phyloP scores from a whole-genome alignment of 2,113 vertebrate genomes.

The Phalacrocorax aristotelis region DNA sequence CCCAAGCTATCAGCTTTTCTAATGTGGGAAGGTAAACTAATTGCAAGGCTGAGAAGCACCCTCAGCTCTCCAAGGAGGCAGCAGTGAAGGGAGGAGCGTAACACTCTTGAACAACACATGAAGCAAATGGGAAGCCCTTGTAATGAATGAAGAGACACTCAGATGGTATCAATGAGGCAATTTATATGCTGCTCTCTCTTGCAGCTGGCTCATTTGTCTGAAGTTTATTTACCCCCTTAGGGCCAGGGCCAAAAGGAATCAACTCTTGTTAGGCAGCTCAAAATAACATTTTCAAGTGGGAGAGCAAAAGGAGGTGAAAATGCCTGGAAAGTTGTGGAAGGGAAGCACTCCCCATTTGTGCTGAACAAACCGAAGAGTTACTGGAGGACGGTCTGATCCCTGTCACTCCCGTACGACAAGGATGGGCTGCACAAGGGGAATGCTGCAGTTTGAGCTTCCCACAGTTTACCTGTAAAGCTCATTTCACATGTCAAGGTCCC shows the following conservation, averaged over 20 bases:
- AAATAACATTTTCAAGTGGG: constrained; percentile 39
- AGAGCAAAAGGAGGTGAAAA: background rate
- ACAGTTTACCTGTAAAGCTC: background rate
- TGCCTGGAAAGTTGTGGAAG: background rate
- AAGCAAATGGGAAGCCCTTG: background rate
- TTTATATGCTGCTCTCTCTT: constrained; percentile 43
- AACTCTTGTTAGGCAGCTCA: constrained; percentile 29
- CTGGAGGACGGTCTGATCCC: background rate
- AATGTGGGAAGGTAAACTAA: constrained; percentile 21
- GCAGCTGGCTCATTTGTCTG: constrained; percentile 40
- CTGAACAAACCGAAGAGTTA: background rate
- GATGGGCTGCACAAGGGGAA: background rate
- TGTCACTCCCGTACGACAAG: background rate
- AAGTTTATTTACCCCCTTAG: constrained; percentile 51
- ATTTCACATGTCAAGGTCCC: background rate
- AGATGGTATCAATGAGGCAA: constrained; percentile 45
- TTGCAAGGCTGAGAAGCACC: constrained; percentile 4
- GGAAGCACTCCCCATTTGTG: background rate
- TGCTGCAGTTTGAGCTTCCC: background rate
- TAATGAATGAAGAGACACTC: constrained; percentile 11
- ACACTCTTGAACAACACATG: background rate
- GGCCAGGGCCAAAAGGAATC: constrained; percentile 40
- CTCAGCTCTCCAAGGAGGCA: background rate
- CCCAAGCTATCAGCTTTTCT: constrained; percentile 12
- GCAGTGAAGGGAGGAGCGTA: background rate